Evolutionary conservation across 2,797 vertebrate species (phyloP), one percentile per base, ranked within the genome.

Genomic region (Onychomys torridus): DNA sequence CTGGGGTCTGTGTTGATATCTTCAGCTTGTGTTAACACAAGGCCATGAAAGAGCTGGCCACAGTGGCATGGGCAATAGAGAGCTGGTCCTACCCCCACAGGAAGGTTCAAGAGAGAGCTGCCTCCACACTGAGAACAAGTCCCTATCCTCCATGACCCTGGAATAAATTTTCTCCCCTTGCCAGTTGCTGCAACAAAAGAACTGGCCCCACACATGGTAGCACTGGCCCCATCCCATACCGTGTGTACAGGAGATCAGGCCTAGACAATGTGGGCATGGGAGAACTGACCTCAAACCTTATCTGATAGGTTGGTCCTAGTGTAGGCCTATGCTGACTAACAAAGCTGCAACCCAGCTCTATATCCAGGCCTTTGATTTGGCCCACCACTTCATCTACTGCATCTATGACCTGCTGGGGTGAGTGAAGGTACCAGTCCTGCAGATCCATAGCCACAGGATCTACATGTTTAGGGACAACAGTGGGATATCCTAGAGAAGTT

Each of bases 201-300:
- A n/a, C 9, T 71, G 17, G 3, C 16, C 67, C 67, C 34, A 71
- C 8, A 37, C 8, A 37, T 71, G 17, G 7, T 8, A 37, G 6
- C 19, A 21, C 10, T 10, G 17, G 4, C 3, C 17, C 69, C 2
- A 37, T 8, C 19, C n/a, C 0, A 21, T 19, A 37, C n/a, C 8
- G 21, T 71, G 17, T 71, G n/a, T 19, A 71, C 19, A 71, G 3
- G 7, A 71, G 69, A 71, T 21, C n/a, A 10, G n/a, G 6, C 16
- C 6, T 19, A 71, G 69, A 21, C 10, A n/a, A 0, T 71, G 17
- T 71, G 8, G n/a, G 17, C 6, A 71, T 71, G n/a, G 17, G 16
- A 71, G n/a, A 19, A n/a, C 7, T 71, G 69, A 14, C 17, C 1
- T 8, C n/a, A 21, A 19, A 17, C n/a, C n/a, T 71, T 7, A 71